Evolutionary conservation across 2,797 vertebrate species (phyloP).

Genomic region (Lithobates sylvaticus): DNA sequence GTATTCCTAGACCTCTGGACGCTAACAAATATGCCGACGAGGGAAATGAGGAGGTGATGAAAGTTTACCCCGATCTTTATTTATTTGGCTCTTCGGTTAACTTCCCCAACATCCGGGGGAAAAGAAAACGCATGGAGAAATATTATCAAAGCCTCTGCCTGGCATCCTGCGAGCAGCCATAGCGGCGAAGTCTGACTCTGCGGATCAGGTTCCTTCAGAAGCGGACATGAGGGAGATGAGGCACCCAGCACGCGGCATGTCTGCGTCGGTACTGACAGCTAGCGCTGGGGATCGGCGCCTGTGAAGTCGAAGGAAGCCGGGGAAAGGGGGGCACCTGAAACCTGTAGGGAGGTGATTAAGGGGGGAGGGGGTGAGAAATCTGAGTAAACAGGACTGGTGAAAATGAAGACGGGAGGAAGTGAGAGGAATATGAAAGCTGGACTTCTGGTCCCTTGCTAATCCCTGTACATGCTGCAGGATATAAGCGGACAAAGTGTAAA

Average conservation of each 20-base stretch:
- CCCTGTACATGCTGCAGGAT: constrained; percentile 45
- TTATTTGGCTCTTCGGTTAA: constrained; percentile 51
- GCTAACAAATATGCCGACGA: background rate
- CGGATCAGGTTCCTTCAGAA: constrained; percentile 48
- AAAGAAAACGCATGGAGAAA: constrained; percentile 62
- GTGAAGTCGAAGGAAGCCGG: background rate
- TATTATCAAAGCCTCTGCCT: constrained; percentile 53
- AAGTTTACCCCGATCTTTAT: constrained; percentile 65
- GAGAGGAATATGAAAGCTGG: constrained; percentile 33
- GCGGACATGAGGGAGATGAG: constrained; percentile 49
- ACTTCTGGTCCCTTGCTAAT: constrained; percentile 24
- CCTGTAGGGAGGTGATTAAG: constrained; percentile 39
- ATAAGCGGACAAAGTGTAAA: constrained; percentile 37
- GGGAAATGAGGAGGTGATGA: constrained; percentile 80
- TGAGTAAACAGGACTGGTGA: constrained; percentile 60
- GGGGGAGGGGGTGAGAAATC: constrained; percentile 48
- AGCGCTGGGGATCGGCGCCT: constrained; percentile 54
- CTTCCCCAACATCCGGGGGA: constrained; percentile 51
- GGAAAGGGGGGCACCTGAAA: background rate
- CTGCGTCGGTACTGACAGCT: constrained; percentile 53
- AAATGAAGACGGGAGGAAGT: constrained; percentile 51
- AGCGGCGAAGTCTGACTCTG: constrained; percentile 44
- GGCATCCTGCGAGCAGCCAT: constrained; percentile 49
- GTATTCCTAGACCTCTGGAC: background rate
- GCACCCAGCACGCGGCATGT: constrained; percentile 30